Evolutionary conservation across 1,140 invertebrate genomes (phyloP).

Genomic region (Drosophila trapezifrons): DNA sequence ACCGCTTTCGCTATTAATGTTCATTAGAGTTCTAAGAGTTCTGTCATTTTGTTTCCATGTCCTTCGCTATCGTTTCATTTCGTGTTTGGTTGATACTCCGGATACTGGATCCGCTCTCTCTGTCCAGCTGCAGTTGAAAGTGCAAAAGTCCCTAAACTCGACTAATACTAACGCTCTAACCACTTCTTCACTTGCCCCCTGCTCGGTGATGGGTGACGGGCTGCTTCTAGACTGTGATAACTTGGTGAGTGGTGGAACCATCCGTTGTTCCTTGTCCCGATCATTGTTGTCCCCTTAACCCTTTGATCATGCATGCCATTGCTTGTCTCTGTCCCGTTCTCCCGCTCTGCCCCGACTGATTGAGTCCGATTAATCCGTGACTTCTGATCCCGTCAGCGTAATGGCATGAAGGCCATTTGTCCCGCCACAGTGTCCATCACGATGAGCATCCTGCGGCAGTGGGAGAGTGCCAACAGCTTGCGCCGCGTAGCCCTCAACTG

Average conservation of each 20-base stretch:
- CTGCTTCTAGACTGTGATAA: conserved; percentile 83
- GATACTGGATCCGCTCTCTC: conserved; percentile 10
- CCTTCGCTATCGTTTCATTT: conserved; percentile 43
- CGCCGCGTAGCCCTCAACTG: conserved; percentile 85
- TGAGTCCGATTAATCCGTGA: conserved; percentile 9
- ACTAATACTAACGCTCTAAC: conserved; percentile 79
- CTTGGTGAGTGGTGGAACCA: conserved; percentile 79
- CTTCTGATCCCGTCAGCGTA: conserved; percentile 83
- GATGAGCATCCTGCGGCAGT: conserved; percentile 85
- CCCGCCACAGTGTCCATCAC: conserved; percentile 87
- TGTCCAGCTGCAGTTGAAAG: conserved; percentile 50
- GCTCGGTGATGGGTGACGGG: conserved; percentile 72
- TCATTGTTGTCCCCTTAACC: conserved; percentile 61
- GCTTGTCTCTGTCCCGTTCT: conserved; percentile 20
- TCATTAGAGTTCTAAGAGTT: conserved; percentile 43
- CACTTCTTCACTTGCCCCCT: conserved; percentile 69
- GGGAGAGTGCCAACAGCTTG: conserved; percentile 78
- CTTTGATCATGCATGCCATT: conserved; percentile 34
- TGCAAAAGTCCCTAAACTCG: conserved; percentile 78
- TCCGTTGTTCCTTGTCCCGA: conserved; percentile 26
- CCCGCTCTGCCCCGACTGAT: not conserved
- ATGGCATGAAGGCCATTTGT: conserved; percentile 87
- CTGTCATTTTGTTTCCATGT: conserved; percentile 57
- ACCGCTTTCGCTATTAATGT: conserved; percentile 47
- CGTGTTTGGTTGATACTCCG: conserved; percentile 18